Percentiles rank a stretch among this genome's conserved stretches.
Conservation (phyloP, 2,797 vertebrate genomes). For the Platalea minor region DNA sequence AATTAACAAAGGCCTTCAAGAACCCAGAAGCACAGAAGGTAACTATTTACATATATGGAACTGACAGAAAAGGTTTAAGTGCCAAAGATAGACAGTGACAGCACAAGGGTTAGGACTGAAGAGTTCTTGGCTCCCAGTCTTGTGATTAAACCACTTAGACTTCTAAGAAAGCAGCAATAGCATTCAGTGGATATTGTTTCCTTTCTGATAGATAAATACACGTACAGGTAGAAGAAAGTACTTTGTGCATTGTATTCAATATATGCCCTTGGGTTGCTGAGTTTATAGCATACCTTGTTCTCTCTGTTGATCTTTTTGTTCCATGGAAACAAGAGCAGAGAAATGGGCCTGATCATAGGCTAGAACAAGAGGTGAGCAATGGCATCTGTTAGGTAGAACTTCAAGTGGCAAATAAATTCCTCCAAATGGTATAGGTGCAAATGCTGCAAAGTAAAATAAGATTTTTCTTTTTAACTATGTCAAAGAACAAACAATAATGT, state of each 20-base stretch:
- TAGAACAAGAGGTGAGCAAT: constrained; percentile 96
- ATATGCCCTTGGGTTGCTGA: not conserved
- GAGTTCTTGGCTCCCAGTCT: not conserved
- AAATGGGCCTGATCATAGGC: constrained; percentile 99
- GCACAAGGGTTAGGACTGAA: not conserved
- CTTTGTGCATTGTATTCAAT: not conserved
- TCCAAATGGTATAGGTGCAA: constrained; percentile 96
- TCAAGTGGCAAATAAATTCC: constrained; percentile 97
- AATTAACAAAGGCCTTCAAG: not conserved
- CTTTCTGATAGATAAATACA: not conserved
- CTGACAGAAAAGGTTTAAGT: not conserved
- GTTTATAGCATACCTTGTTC: constrained; percentile 87
- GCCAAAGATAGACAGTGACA: not conserved
- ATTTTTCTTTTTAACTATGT: not conserved
- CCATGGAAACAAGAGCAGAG: constrained; percentile 98
- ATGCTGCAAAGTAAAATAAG: constrained; percentile 77
- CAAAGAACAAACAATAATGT: not conserved
- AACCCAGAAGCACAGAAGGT: not conserved
- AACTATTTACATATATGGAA: not conserved
- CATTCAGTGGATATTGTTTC: not conserved
- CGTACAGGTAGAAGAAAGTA: not conserved
- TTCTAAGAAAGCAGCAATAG: not conserved
- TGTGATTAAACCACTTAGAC: not conserved
- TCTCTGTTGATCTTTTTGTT: constrained; percentile 96
- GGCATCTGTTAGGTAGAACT: constrained; percentile 94